Base-by-base conservation (phyloP, 1,140 invertebrate genomes). In the Colletes gigas region DNA sequence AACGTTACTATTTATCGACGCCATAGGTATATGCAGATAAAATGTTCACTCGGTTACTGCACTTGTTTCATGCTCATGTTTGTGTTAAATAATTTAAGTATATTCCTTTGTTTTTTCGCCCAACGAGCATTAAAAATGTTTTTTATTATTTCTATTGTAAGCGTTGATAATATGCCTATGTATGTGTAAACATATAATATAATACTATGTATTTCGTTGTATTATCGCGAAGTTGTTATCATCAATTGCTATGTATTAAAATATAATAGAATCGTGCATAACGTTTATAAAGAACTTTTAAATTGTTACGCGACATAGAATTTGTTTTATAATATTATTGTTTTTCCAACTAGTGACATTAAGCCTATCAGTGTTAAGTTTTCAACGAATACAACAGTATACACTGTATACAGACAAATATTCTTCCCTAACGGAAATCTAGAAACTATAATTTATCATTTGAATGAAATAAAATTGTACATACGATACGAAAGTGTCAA, bases 291-390 rank as follows among this genome's bases (percentile, higher is more conserved):
- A 62, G 17, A 50, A 17, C 14, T 10, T 21, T 62, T 59, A 14
- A 30, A 30, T 21, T 15, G 8, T 9, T 47, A 47, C 12, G 4
- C 4, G 8, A 15, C n/a, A 15, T 19, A 47, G 6, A 21, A 8
- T 15, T 59, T 47, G 0, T 19, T 44, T 70, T 4, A 62, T 50
- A 62, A 62, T 62, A 62, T 14, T 14, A 44, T 62, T 60, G n/a
- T 72, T 68, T 68, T 52, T 7, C 47, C 1, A 30, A 6, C 57
- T 72, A 62, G 57, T 72, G 14, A 76, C 19, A 41, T 41, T 67
- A 21, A 47, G 12, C n/a, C 8, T 19, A 21, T 21, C 21, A 8
- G 15, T 21, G 8, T 30, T 41, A 9, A 7, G 17, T 41, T 44
- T 14, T 41, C 10, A 62, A 63, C 5, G 15, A 50, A 30, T 71